Conservation (phyloP, 1,140 invertebrate species). For the Schlechtendalia chinensis region DNA sequence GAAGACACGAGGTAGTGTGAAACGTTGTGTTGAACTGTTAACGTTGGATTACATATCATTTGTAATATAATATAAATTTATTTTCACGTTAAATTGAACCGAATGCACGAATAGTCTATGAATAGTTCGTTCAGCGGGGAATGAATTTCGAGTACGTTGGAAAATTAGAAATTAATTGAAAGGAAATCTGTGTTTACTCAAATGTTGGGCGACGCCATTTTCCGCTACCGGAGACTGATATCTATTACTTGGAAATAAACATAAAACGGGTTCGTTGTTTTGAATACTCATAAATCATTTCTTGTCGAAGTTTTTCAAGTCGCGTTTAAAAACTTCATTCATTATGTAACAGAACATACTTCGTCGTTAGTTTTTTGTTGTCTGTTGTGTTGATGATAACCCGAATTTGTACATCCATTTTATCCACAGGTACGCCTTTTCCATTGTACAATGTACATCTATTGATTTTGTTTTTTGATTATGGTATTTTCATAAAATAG, state of each 20-base stretch:
- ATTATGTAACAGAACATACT: no score
- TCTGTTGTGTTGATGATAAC: not conserved
- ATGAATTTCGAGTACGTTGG: not conserved
- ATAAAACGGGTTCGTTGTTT: constrained; percentile 43
- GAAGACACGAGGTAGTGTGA: constrained; percentile 42
- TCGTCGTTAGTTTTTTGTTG: not conserved
- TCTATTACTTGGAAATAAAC: constrained; percentile 43
- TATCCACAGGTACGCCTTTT: constrained; percentile 35
- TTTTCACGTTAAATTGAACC: not conserved
- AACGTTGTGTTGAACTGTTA: not conserved
- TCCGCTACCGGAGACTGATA: constrained; percentile 35
- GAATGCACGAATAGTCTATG: not conserved
- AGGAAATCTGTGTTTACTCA: constrained; percentile 16
- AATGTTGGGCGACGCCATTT: constrained; percentile 46
- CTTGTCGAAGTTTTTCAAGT: not conserved
- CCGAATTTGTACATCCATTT: not conserved
- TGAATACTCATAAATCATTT: constrained; percentile 25
- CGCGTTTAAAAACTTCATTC: not conserved
- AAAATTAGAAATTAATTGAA: not conserved
- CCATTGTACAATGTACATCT: not conserved
- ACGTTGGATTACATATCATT: not conserved
- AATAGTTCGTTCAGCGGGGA: not conserved
- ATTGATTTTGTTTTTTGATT: constrained; percentile 11
- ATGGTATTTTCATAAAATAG: no score
- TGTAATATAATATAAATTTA: not conserved